A percentile compares a stretch with the other conserved stretches of the same genome.
Conservation (phyloP, 2,797 vertebrate species). For the Muraenolepis orangiensis region DNA sequence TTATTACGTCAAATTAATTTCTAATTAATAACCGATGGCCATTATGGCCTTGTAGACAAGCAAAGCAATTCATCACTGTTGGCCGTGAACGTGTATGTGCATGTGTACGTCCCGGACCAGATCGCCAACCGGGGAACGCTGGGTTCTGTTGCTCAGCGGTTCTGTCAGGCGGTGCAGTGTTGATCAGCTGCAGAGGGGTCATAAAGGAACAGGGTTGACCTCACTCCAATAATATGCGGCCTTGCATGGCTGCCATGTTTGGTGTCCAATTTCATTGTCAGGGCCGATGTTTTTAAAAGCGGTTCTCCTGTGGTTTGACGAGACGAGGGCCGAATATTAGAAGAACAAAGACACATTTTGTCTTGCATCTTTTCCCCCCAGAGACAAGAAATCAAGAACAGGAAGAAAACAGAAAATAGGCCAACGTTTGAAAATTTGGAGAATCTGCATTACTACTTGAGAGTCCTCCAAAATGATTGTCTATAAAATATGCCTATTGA, state of each 20-base stretch:
- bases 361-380: background rate
- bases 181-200: background rate
- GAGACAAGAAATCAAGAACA: background rate
- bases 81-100: conserved; percentile 77
- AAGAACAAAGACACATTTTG: background rate
- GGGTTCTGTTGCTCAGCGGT: conserved; percentile 48
- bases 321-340: background rate
- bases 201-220: background rate
- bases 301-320: background rate
- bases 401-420: background rate
- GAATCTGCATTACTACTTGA: background rate
- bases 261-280: background rate
- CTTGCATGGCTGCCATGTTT: background rate
- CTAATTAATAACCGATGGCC: conserved; percentile 99
- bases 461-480: background rate
- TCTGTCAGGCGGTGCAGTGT: conserved; percentile 9
- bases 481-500: background rate
- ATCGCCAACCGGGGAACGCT: too few species aligned
- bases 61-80: conserved; percentile 95
- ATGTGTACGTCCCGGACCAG: conserved; percentile 74
- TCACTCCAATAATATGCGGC: background rate
- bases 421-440: background rate
- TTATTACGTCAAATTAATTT: conserved; percentile 99
- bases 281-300: background rate
- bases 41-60: conserved; percentile 97